A percentile compares a stretch with the other conserved stretches of the same genome.
These are phyloP conservation scores for Pissodes strobi DNA, from an alignment of 1,140 invertebrate species.

Conservation along the genomic window DNA sequence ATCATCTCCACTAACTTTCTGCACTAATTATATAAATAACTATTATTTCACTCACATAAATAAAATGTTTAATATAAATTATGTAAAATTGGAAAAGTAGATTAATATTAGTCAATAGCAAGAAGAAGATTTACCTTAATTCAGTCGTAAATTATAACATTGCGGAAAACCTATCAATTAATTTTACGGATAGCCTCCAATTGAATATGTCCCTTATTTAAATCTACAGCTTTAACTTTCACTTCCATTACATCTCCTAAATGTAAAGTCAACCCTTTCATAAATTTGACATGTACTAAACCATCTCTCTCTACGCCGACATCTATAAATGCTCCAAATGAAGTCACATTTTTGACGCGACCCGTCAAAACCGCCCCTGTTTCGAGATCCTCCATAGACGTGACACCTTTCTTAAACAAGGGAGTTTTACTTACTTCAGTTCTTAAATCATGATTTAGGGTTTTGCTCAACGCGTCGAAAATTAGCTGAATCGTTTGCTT, in stretches of 20 bases:
- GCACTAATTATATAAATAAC: no score
- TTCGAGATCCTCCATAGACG: conserved; percentile 64
- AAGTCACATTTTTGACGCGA: conserved; percentile 78
- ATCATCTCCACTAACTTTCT: no score
- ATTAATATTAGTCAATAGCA: no score
- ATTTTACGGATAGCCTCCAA: conserved; percentile 50
- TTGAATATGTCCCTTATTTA: conserved; percentile 58
- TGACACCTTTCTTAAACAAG: conserved; percentile 69
- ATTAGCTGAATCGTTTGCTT: conserved; percentile 67
- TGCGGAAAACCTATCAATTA: no score
- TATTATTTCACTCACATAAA: no score
- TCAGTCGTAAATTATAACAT: no score
- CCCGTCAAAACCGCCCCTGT: conserved; percentile 60
- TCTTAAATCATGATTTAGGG: conserved; percentile 71
- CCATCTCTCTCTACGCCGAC: conserved; percentile 79
- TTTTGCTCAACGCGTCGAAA: conserved; percentile 65
- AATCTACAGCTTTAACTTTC: conserved; percentile 63
- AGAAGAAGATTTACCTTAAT: no score
- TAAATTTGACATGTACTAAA: conserved; percentile 71
- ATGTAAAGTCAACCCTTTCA: conserved; percentile 63
- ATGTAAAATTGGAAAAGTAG: no score
- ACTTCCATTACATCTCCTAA: conserved; percentile 75
- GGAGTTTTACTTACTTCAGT: conserved; percentile 64
- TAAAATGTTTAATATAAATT: no score
- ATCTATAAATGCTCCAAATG: conserved; percentile 91